phyloP scores from a whole-genome alignment of 2,113 vertebrate species.

The Regulus satrapa region DNA sequence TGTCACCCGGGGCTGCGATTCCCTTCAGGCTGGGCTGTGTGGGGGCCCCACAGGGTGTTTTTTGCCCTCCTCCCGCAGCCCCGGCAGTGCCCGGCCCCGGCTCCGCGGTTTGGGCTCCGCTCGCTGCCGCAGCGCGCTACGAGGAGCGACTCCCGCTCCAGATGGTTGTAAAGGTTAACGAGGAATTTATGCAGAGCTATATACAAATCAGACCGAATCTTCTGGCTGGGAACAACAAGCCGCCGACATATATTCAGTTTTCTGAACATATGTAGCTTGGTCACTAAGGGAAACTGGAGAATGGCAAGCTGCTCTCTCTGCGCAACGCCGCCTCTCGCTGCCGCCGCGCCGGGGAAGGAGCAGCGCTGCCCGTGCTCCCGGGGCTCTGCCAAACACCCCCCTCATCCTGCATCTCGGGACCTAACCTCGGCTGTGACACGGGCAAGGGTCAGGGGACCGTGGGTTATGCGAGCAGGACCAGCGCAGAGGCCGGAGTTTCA shows the following conservation, averaged over 20 bases:
- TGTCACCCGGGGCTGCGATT: not conserved
- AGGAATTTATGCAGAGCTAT: slow-evolving; percentile 55
- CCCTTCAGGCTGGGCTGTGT: not conserved
- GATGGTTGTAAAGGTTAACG: slow-evolving; percentile 62
- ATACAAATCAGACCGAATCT: slow-evolving; percentile 56
- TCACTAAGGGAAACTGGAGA: slow-evolving; percentile 54
- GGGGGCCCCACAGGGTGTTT: not conserved
- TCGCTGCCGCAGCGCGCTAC: not conserved
- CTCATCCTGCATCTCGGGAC: accelerated
- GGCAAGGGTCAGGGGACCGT: accelerated
- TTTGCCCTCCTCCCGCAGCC: not conserved
- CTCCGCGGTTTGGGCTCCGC: not conserved
- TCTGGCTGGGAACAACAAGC: slow-evolving; percentile 47
- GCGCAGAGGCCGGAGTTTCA: not conserved
- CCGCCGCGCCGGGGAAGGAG: accelerated
- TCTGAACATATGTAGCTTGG: slow-evolving; percentile 63
- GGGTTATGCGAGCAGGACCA: not conserved
- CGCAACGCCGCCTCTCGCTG: not conserved
- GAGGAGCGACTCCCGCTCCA: slow-evolving; percentile 52
- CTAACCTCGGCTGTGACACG: not conserved
- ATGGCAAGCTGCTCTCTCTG: slow-evolving; percentile 49
- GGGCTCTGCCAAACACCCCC: not conserved
- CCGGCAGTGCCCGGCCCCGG: not conserved
- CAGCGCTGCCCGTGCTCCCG: accelerated
- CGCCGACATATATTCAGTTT: slow-evolving; percentile 62